A percentile compares a stretch with the other conserved stretches of the same genome.
Conservation (phyloP, 1,140 invertebrate species). For the Trachelipus rathkii region DNA sequence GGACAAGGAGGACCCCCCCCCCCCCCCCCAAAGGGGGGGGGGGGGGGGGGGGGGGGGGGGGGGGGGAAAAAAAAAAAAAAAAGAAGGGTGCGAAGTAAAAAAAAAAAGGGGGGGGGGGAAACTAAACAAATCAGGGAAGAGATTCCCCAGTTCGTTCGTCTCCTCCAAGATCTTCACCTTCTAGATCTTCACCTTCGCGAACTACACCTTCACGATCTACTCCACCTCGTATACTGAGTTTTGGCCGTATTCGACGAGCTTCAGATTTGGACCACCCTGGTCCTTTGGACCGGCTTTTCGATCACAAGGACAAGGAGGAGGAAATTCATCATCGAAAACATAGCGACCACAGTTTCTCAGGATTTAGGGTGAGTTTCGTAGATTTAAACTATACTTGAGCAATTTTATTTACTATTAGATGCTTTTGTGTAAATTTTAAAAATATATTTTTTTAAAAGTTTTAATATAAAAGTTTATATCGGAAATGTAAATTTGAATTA, state of each 20-base stretch:
- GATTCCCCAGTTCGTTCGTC: slow-evolving; percentile 23
- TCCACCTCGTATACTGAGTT: slow-evolving; percentile 1
- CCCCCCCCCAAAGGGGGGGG: too few species aligned
- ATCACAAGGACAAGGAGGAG: neutral
- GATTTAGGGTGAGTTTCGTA: neutral
- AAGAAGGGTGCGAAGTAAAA: too few species aligned
- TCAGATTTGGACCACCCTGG: slow-evolving; percentile 22
- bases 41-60: too few species aligned
- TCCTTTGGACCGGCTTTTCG: slow-evolving; percentile 24
- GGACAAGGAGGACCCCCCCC: too few species aligned
- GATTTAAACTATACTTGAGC: too few species aligned
- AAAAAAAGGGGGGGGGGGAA: slow-evolving; percentile 17
- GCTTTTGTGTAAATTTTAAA: too few species aligned
- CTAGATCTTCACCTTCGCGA: slow-evolving; percentile 19
- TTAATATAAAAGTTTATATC: too few species aligned
- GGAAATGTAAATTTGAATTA: too few species aligned
- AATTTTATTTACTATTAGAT: too few species aligned
- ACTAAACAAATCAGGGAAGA: neutral
- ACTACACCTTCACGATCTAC: slow-evolving; percentile 14
- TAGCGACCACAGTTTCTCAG: neutral
- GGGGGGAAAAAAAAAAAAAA: too few species aligned
- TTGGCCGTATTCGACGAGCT: neutral
- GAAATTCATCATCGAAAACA: neutral
- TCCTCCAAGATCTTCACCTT: slow-evolving; percentile 28
- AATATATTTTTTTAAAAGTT: too few species aligned